Base-by-base conservation (phyloP, 2,797 vertebrate genomes). In the Manis pentadactyla region DNA sequence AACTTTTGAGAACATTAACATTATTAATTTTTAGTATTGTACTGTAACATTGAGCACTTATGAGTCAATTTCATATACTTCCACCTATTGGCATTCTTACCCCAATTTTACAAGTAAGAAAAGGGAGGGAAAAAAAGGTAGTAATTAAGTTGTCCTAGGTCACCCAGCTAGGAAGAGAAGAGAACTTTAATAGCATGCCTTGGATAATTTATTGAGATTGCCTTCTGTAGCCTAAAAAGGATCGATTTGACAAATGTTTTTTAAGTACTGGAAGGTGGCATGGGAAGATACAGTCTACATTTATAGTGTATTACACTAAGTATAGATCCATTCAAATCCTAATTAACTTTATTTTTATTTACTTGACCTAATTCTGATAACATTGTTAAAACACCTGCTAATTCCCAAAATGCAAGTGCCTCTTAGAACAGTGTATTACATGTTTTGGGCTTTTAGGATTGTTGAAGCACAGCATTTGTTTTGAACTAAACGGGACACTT, bases 141-240 rank as follows among this genome's bases (percentile, higher is more conserved):
- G 17, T 77, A 68, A 90, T 78, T 86, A 78, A 68, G 19, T 74
- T 59, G 29, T 21, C 61, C 53, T 87, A 63, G 59, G 34, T 49
- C 86, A 85, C 49, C 18, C 21, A 66, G 34, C 57, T 64, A 25
- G 63, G 53, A 97, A 90, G 25, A 92, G 6, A 68, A 82, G 0
- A 88, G 21, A 57, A 81, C 63, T 88, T 63, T 92, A 71, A 64
- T 34, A 78, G 14, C 8, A n/a, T 4, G 19, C 82, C 83, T 75
- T 75, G 77, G 64, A 51, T 42, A 84, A 93, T 93, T 93, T 85
- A 90, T 37, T 71, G 34, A 90, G 68, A 79, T 79, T 87, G 69
- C 15, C 83, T 89, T 94, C 75, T 84, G 12, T 61, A 75, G 34
- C 10, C 46, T 63, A 92, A 78, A 57, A 61, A 68, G 39, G 78